Evolutionary conservation across 2,797 vertebrate species (phyloP), one percentile per base, ranked within the genome.

Genomic region (Lerista edwardsae): DNA sequence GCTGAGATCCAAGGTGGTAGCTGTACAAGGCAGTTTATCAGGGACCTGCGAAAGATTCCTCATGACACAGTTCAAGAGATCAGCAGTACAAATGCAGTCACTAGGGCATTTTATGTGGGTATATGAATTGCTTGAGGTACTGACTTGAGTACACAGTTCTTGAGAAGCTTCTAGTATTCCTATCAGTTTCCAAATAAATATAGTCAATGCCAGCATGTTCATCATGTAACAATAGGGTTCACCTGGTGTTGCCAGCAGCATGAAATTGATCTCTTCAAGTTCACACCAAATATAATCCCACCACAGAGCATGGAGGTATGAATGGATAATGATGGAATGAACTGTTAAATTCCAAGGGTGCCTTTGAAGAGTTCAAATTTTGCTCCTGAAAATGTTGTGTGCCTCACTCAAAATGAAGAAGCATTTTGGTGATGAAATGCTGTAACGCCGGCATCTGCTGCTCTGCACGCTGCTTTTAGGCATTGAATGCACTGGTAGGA

Each of bases 31-130:
- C 87, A 98, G 86, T 0, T 72, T 76, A 0, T 0, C 15, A 0
- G 98, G 98, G 72, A 97, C 92, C 0, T 2, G 59, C 25, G 92
- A 91, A 79, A 99, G 94, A 36, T 68, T 94, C 17, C 90, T 90
- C 31, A 90, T 96, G 2, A 95, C 94, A 85, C 98, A 99, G 95
- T 97, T 99, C 84, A 99, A 94, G 86, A 99, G 96, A 91, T 99
- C 98, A 0, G 98, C 96, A 23, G 97, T 96, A 69, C 97, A 98
- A 84, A 98, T 91, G 71, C 98, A 99, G 41, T 81, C 74, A 0
- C 75, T 0, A 14, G 94, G 96, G 90, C 97, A 97, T 85, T 85
- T 31, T 29, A 17, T 93, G 79, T 88, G 79, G 7, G 3, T 61
- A 17, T 85, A 55, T 84, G 79, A 51, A 74, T 86, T 67, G 0